A percentile compares a stretch with the other conserved stretches of the same genome.
phyloP scores from a whole-genome alignment of 2,797 vertebrate species.

The Menidia menidia region DNA sequence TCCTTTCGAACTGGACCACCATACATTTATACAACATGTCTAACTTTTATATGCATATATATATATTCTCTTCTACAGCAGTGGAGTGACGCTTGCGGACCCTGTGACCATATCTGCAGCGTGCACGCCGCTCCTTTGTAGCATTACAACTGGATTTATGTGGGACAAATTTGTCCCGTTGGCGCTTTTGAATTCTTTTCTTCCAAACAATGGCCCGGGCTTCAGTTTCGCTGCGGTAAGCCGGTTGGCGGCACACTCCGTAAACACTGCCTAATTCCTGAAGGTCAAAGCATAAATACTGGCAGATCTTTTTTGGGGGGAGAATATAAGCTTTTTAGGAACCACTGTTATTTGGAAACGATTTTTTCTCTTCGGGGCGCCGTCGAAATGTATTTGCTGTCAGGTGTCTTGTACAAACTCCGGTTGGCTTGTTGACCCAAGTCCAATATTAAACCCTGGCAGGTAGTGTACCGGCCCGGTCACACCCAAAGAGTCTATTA shows the following conservation, averaged over 20 bases:
- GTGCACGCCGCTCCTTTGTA: conserved; percentile 51
- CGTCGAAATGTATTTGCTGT: conserved; percentile 34
- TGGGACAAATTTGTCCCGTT: conserved; percentile 63
- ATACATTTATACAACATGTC: background rate
- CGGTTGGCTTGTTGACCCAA: conserved; percentile 6
- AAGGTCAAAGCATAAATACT: conserved; percentile 68
- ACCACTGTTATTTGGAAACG: conserved; percentile 25
- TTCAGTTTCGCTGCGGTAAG: conserved; percentile 65
- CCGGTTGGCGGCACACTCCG: conserved; percentile 42
- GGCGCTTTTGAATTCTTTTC: conserved; percentile 54
- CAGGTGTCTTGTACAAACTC: conserved; percentile 42
- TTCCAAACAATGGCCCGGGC: conserved; percentile 57
- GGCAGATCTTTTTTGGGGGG: conserved; percentile 31
- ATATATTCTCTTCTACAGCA: conserved; percentile 10
- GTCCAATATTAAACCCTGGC: conserved; percentile 22
- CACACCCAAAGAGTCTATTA: conserved; percentile 20
- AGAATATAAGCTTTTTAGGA: conserved; percentile 45
- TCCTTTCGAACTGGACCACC: background rate
- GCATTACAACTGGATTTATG: conserved; percentile 65
- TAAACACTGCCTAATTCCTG: conserved; percentile 62
- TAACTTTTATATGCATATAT: conserved; percentile 10
- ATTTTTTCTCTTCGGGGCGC: conserved; percentile 30
- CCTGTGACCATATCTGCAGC: conserved; percentile 48
- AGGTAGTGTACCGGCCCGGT: conserved; percentile 21
- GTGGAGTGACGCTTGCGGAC: conserved; percentile 29